Conservation (phyloP, 2,888 invertebrate species). For the Apocheima hispidaria region DNA sequence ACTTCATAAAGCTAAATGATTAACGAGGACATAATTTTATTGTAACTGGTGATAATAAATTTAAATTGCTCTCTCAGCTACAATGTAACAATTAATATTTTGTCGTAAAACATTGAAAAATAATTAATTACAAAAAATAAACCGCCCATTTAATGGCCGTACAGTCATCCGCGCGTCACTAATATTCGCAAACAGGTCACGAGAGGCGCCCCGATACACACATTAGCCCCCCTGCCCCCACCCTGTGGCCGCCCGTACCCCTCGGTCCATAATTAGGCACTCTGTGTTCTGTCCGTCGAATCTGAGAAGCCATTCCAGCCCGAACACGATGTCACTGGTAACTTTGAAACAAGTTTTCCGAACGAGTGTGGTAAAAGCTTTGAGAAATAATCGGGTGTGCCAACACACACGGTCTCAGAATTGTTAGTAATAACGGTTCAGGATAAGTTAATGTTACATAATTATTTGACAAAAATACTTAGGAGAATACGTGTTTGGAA, state of each 20-base stretch:
- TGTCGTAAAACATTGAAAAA: too few species aligned
- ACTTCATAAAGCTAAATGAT: too few species aligned
- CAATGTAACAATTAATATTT: too few species aligned
- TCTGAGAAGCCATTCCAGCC: slow-evolving; percentile 31
- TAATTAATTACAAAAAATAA: too few species aligned
- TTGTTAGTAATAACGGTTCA: not conserved
- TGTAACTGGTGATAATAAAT: too few species aligned
- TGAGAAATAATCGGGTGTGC: slow-evolving; percentile 27
- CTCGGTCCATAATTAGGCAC: slow-evolving; percentile 43
- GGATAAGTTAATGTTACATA: not conserved
- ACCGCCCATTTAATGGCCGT: slow-evolving; percentile 31
- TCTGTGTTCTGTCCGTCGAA: slow-evolving; percentile 41
- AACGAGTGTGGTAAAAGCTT: slow-evolving; percentile 27
- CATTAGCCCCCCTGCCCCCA: slow-evolving; percentile 35
- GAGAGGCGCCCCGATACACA: slow-evolving; percentile 45
- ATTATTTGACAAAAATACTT: slow-evolving; percentile 1
- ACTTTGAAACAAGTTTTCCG: slow-evolving; percentile 28
- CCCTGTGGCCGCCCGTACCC: slow-evolving; percentile 9
- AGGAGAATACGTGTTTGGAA: not conserved
- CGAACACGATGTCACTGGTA: slow-evolving; percentile 26
- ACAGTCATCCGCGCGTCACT: slow-evolving; percentile 39
- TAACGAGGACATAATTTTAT: too few species aligned
- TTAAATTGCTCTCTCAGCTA: too few species aligned
- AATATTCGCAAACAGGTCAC: slow-evolving; percentile 52
- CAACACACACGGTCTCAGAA: not conserved